A percentile compares a stretch with the other conserved stretches of the same genome.
These are phyloP conservation scores for Hemibagrus wyckioides DNA, from an alignment of 2,113 vertebrate species.

Conservation along the genomic window DNA sequence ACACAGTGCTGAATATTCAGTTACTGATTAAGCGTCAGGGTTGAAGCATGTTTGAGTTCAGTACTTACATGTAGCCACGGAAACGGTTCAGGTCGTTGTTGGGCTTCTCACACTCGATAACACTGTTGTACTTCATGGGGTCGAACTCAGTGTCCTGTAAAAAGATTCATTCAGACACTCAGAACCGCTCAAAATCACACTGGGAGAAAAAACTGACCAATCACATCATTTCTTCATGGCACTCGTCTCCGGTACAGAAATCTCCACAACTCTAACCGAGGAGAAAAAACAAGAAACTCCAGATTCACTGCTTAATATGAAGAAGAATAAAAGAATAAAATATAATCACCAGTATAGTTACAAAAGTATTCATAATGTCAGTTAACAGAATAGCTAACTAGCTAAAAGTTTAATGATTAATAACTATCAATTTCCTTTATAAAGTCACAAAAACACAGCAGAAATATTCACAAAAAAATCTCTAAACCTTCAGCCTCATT, in stretches of 20 bases:
- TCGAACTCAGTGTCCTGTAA: conserved; percentile 94
- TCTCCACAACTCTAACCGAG: background rate
- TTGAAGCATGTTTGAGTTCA: background rate
- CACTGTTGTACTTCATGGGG: conserved; percentile 88
- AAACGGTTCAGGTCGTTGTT: conserved; percentile 96
- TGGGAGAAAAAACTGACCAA: background rate
- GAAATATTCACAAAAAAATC: background rate
- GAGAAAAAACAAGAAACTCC: background rate
- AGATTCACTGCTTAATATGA: background rate
- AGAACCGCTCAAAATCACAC: background rate
- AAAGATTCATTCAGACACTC: conserved; percentile 4
- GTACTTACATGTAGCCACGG: conserved; percentile 93
- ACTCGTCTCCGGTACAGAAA: background rate
- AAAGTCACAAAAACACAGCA: too few relatives aligned
- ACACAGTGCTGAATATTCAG: background rate
- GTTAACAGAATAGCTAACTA: background rate
- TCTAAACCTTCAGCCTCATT: background rate
- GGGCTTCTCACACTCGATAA: conserved; percentile 96
- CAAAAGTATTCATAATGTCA: background rate
- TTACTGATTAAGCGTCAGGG: background rate
- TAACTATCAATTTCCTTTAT: background rate
- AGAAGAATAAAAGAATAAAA: background rate
- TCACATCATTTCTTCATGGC: background rate
- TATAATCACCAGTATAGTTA: background rate
- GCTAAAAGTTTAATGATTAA: background rate